Conservation (phyloP, 2,113 vertebrate species). For the Heteronetta atricapilla region DNA sequence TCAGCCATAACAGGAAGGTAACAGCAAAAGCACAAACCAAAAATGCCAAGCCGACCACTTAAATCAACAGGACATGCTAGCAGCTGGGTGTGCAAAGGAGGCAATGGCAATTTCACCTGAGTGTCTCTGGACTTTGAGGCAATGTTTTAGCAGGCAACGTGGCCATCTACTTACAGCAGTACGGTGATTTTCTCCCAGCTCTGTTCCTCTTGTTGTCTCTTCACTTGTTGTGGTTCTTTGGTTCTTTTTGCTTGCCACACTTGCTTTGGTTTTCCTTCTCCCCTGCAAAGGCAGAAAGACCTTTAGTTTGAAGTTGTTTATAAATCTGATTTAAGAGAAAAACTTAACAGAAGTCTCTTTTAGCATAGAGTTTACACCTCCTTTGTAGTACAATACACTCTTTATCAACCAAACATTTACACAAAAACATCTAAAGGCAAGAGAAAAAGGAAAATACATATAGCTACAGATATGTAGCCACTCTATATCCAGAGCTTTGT, state of each 20-base stretch:
- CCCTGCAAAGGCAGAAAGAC: not conserved
- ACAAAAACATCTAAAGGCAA: not conserved
- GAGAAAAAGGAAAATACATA: not conserved
- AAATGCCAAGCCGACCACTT: not conserved
- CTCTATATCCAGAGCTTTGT: not conserved
- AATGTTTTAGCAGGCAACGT: not conserved
- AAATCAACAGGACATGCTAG: not conserved
- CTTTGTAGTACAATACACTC: not conserved
- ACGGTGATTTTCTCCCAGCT: not conserved
- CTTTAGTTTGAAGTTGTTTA: not conserved
- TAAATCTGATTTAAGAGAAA: not conserved
- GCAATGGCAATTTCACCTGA: rapidly evolving
- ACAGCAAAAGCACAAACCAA: not conserved
- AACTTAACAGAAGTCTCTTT: not conserved
- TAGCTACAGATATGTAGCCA: not conserved
- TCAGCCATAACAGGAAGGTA: not conserved
- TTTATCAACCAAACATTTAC: not conserved
- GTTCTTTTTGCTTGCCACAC: not conserved
- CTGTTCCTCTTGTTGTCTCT: not conserved
- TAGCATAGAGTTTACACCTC: not conserved
- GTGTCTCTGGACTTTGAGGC: not conserved
- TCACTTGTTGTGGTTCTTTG: rapidly evolving
- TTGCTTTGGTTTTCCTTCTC: not conserved
- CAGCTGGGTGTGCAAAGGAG: not conserved
- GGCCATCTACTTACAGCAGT: not conserved